A percentile compares a stretch with the other conserved stretches of the same genome.
Conservation (phyloP, 2,888 invertebrate species). For the Hypomecis atomaria region DNA sequence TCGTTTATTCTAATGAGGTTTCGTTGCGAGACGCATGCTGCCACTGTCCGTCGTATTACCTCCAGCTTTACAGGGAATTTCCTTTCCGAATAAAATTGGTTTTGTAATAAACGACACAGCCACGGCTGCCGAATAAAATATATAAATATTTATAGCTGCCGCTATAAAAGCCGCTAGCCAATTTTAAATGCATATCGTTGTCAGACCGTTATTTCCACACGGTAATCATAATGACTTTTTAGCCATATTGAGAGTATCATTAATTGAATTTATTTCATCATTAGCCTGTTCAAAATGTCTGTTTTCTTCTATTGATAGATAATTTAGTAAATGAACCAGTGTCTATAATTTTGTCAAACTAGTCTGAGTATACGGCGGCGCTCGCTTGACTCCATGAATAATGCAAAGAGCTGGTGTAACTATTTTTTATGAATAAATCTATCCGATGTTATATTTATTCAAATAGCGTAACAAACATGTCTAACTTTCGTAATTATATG, state of each 20-base stretch:
- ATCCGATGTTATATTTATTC: constrained; percentile 33
- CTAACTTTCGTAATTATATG: constrained; percentile 38
- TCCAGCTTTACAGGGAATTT: constrained; percentile 49
- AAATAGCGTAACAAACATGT: constrained; percentile 32
- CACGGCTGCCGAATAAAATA: constrained; percentile 17
- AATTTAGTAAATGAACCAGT: constrained; percentile 5
- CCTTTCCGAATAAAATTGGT: constrained; percentile 36
- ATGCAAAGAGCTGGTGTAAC: constrained; percentile 27
- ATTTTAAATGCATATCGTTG: constrained; percentile 21
- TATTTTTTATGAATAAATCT: constrained; percentile 29
- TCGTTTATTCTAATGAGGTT: constrained; percentile 85
- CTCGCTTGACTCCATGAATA: constrained; percentile 30
- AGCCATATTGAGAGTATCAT: constrained; percentile 11
- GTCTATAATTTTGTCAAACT: constrained; percentile 17
- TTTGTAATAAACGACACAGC: constrained; percentile 27
- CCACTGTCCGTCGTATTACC: constrained; percentile 58
- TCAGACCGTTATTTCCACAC: constrained; percentile 16
- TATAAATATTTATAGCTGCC: too few relatives aligned
- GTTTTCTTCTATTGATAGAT: constrained; percentile 11
- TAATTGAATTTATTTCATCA: constrained; percentile 18
- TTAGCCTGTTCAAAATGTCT: constrained; percentile 6
- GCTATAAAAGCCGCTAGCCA: constrained; percentile 16
- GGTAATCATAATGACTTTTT: constrained; percentile 13
- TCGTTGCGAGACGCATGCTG: constrained; percentile 61
- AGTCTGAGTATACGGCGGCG: constrained; percentile 5